phyloP scores from a whole-genome alignment of 2,113 vertebrate genomes.

The Tympanuchus pallidicinctus region DNA sequence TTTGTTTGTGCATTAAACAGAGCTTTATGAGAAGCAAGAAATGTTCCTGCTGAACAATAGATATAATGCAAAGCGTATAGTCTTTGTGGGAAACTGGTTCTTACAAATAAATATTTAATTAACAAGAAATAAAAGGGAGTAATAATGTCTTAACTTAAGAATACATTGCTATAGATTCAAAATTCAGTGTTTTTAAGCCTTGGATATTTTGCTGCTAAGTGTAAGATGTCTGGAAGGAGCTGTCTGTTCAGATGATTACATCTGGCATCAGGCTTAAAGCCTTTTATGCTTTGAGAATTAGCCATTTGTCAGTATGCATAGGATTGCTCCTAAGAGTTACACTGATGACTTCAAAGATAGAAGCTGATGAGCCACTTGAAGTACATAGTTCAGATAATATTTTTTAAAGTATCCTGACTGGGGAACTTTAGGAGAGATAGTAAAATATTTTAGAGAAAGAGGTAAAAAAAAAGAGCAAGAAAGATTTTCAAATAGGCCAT shows the following conservation, averaged over 20 bases:
- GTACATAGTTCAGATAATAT: not conserved
- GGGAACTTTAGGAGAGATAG: not conserved
- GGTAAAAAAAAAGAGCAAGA: not conserved
- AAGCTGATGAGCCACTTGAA: not conserved
- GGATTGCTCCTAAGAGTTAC: not conserved
- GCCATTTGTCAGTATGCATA: not conserved
- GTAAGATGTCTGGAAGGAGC: not conserved
- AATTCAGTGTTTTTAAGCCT: not conserved
- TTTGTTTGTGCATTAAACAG: not conserved
- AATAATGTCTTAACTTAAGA: conserved; percentile 24
- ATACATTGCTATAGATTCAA: conserved; percentile 13
- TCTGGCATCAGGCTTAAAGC: conserved; percentile 1
- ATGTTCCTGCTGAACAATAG: not conserved
- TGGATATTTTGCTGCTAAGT: not conserved
- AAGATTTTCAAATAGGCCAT: not conserved
- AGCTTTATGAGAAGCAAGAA: conserved; percentile 27
- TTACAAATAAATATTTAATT: conserved; percentile 29
- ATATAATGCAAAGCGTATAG: not conserved
- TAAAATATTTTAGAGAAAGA: not conserved
- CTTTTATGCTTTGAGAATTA: conserved; percentile 8
- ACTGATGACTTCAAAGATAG: not conserved
- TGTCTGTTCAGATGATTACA: not conserved
- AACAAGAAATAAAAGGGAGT: conserved; percentile 10
- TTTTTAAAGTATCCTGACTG: not conserved
- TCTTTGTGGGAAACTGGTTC: not conserved